These are phyloP conservation scores for Eulithis testata DNA, from an alignment of 2,888 invertebrate species.

Conservation along the genomic window DNA sequence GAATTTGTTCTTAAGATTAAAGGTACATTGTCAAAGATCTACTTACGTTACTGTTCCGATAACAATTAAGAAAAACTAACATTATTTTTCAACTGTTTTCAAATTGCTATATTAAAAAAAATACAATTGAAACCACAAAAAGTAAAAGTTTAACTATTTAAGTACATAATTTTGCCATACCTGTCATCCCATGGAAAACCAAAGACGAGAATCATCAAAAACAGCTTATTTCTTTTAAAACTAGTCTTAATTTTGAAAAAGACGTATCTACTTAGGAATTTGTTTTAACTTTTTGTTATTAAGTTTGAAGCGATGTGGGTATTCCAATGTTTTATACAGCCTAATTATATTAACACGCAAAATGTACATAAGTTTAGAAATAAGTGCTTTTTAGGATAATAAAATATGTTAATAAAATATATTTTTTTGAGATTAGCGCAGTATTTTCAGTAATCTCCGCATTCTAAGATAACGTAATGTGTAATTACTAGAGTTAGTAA, in stretches of 20 bases:
- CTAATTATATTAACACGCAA: constrained; percentile 16
- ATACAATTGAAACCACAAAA: not conserved
- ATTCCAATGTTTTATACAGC: constrained; percentile 22
- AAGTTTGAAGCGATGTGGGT: constrained; percentile 19
- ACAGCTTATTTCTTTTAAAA: constrained; percentile 41
- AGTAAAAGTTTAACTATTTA: not conserved
- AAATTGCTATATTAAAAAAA: not conserved
- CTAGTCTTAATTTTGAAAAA: constrained; percentile 44
- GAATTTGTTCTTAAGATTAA: not conserved
- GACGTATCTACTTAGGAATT: constrained; percentile 28
- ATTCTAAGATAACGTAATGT: constrained; percentile 24
- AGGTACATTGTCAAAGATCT: constrained; percentile 4
- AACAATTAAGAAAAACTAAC: constrained; percentile 1
- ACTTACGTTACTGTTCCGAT: constrained; percentile 13
- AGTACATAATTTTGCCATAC: constrained; percentile 34
- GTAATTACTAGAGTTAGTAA: constrained; percentile 19
- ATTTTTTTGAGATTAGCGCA: constrained; percentile 62
- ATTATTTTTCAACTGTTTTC: constrained; percentile 13
- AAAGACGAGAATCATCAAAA: constrained; percentile 52
- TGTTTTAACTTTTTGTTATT: constrained; percentile 23
- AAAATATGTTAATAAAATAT: constrained; percentile 33
- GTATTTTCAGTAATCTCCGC: constrained; percentile 38
- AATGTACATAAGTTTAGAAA: constrained; percentile 20
- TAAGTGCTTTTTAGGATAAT: constrained; percentile 26
- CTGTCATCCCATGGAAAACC: constrained; percentile 50